Evolutionary conservation across 2,113 vertebrate species (phyloP), one percentile per base, ranked within the genome.

Genomic region (Pica pica): DNA sequence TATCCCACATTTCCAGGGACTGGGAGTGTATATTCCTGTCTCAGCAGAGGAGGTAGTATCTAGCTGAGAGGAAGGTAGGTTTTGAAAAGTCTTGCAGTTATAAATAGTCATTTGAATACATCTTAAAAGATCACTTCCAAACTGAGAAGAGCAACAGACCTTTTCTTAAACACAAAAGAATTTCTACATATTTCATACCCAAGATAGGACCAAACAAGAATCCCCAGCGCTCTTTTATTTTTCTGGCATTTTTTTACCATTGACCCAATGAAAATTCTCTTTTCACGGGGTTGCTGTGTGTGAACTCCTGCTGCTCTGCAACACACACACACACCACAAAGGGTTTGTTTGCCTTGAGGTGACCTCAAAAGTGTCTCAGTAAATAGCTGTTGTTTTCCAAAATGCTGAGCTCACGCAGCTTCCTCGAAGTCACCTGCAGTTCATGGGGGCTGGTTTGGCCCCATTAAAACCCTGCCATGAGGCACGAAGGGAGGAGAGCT

Each of bases 81-180:
- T 96, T 83, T 35, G 50, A 65, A 65, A 85, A 61, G 53, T 28
- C 59, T 80, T 93, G 39, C 63, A 28, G 39, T 87, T 90, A 71
- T 57, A 87, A 93, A 67, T 53, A 91, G 37, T 21, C 23, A 35
- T 57, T 65, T 92, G 41, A 88, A 76, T 42, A 6, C 42, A 46
- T 46, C 63, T 39, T 83, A 67, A 70, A 24, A 73, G 53, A 64
- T 79, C 21, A 2, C 78, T 73, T 59, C 37, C 65, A 73, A 42
- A 56, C 42, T 18, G 47, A 79, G 55, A 60, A 49, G 33, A 64
- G 47, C 16, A 82, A 35, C 22, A 85, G n/a, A 26, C 6, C 13
- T 64, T 77, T 59, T 59, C 69, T 81, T 41, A 57, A 94, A 59
- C 79, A 60, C n/a, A 24, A 41, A 87, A 74, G 14, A 53, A 39